Percentiles rank a stretch among this genome's conserved stretches.
Evolutionary conservation across 2,888 invertebrate genomes (phyloP).

Genomic region (Lapara coniferarum): DNA sequence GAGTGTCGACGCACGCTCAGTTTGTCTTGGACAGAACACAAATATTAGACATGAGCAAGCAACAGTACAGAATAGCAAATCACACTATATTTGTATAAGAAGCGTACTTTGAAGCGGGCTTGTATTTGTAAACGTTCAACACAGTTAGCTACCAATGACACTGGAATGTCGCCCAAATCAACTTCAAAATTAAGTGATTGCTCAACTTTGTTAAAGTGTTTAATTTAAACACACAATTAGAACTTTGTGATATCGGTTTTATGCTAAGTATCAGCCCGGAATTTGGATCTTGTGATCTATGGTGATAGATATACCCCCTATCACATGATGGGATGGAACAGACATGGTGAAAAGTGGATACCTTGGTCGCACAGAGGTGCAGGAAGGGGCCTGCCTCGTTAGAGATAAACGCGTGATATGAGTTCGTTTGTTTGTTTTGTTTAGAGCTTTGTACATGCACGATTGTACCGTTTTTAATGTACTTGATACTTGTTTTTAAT

Average conservation of each 20-base stretch:
- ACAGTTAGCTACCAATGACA: constrained; percentile 72
- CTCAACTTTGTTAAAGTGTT: constrained; percentile 31
- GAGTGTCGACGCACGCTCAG: constrained; percentile 41
- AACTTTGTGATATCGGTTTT: neutral
- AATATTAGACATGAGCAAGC: constrained; percentile 75
- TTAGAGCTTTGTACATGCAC: too few species aligned
- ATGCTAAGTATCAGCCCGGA: too few species aligned
- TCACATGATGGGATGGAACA: too few species aligned
- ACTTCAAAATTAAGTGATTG: constrained; percentile 40
- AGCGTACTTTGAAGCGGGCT: constrained; percentile 68
- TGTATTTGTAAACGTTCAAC: constrained; percentile 72
- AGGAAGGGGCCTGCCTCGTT: too few species aligned
- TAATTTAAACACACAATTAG: constrained; percentile 15
- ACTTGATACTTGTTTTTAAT: neutral
- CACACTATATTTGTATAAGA: constrained; percentile 71
- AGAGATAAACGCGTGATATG: too few species aligned
- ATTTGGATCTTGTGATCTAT: too few species aligned
- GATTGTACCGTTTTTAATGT: too few species aligned
- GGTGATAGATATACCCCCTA: too few species aligned
- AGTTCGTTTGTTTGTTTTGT: too few species aligned
- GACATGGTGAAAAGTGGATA: too few species aligned
- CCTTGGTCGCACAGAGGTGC: too few species aligned
- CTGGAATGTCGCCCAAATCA: constrained; percentile 59
- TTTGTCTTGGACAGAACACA: constrained; percentile 77
- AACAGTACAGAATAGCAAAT: constrained; percentile 77